Evolutionary conservation across 2,888 invertebrate species (phyloP).

Genomic region (Heliconius charithonia): DNA sequence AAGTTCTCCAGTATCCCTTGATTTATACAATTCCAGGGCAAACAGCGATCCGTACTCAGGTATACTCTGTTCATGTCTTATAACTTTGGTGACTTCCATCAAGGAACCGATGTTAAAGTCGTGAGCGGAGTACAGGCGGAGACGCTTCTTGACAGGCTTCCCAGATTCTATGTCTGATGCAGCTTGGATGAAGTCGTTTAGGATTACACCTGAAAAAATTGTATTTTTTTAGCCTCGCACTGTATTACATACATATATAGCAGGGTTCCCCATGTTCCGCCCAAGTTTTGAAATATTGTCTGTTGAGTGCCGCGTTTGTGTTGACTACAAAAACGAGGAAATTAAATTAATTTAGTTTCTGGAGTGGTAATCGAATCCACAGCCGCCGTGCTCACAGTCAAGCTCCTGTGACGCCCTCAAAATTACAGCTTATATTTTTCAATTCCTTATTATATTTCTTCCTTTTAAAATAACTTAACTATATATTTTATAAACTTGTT

Average conservation of each 20-base stretch:
- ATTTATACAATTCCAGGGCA: constrained; percentile 67
- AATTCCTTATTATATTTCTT: neutral
- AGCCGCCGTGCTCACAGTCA: too few relatives aligned
- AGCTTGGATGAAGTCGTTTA: constrained; percentile 65
- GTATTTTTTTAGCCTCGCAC: neutral
- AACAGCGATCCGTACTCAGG: constrained; percentile 73
- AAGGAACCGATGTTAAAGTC: constrained; percentile 76
- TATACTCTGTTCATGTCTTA: constrained; percentile 56
- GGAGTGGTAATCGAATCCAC: too few relatives aligned
- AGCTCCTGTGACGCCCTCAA: too few relatives aligned
- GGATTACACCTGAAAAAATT: constrained; percentile 63
- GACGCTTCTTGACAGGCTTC: constrained; percentile 55
- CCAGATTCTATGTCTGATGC: constrained; percentile 63
- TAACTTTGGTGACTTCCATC: constrained; percentile 67
- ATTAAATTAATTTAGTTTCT: too few relatives aligned
- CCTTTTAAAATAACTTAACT: neutral
- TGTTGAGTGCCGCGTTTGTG: too few relatives aligned
- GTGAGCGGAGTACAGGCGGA: constrained; percentile 67
- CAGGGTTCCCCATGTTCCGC: neutral
- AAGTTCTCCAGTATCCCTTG: constrained; percentile 57
- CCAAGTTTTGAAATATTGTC: too few relatives aligned
- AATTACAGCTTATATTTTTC: too few relatives aligned
- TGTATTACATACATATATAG: neutral
- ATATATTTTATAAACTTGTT: neutral
- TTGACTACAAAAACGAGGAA: too few relatives aligned